These are phyloP conservation scores for Apodemia duryi DNA, from an alignment of 2,888 invertebrate species.

Conservation along the genomic window DNA sequence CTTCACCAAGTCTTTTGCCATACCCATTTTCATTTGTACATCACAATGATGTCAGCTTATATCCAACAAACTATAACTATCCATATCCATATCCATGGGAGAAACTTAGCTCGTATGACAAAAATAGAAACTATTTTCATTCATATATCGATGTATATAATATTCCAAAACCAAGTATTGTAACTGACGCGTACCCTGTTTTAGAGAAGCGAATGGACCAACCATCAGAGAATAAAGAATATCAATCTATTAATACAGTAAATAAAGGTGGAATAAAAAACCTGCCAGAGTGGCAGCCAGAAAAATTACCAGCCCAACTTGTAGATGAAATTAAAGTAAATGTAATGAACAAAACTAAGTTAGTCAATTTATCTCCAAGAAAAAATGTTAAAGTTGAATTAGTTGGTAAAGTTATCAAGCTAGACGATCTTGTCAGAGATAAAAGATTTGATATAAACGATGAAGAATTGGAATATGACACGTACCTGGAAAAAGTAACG, in stretches of 20 bases:
- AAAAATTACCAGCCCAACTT: conserved; percentile 45
- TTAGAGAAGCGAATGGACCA: neutral
- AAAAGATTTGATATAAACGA: conserved; percentile 37
- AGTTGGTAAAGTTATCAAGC: conserved; percentile 51
- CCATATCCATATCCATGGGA: conserved; percentile 38
- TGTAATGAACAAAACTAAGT: conserved; percentile 43
- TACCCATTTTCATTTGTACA: conserved; percentile 51
- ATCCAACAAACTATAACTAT: conserved; percentile 35
- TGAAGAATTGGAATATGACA: conserved; percentile 35
- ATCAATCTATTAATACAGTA: conserved; percentile 20
- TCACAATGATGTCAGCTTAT: conserved; percentile 39
- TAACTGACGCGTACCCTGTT: neutral
- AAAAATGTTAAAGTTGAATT: conserved; percentile 57
- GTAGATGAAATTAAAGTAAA: conserved; percentile 58
- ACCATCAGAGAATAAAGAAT: conserved; percentile 24
- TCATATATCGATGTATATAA: conserved; percentile 31
- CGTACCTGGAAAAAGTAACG: conserved; percentile 55
- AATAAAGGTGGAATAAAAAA: conserved; percentile 1
- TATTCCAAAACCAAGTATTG: conserved; percentile 31
- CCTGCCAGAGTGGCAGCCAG: conserved; percentile 50
- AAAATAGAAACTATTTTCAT: conserved; percentile 33
- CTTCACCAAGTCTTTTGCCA: conserved; percentile 34
- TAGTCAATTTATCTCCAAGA: conserved; percentile 46
- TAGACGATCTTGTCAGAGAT: conserved; percentile 46
- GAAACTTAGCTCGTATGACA: conserved; percentile 37